Conservation (phyloP, 2,888 invertebrate genomes). For the Thelaira solivaga region DNA sequence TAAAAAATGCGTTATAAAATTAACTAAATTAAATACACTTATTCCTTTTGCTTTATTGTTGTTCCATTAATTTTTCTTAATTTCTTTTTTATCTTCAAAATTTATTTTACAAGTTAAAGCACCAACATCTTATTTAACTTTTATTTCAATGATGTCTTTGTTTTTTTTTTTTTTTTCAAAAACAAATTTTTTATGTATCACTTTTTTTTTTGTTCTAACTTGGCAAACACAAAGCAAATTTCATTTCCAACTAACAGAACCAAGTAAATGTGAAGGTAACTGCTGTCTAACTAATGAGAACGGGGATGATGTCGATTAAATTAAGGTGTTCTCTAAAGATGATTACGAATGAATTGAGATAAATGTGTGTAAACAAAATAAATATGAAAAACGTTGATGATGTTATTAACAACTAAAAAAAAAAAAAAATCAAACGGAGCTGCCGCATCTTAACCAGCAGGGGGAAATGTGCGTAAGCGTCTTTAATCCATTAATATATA, state of each 20-base stretch:
- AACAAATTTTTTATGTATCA: background rate
- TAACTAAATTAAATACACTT: no score
- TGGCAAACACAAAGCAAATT: slow-evolving; percentile 17
- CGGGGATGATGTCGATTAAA: slow-evolving; percentile 33
- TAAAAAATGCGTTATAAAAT: no score
- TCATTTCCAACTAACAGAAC: slow-evolving; percentile 30
- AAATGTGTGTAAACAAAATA: slow-evolving; percentile 1
- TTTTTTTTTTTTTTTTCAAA: slow-evolving; percentile 10
- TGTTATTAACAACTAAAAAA: background rate
- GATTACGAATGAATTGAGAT: slow-evolving; percentile 12
- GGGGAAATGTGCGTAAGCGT: no score
- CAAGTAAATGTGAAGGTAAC: slow-evolving; percentile 10
- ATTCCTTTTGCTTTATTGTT: background rate
- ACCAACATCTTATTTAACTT: background rate
- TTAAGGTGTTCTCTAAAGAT: slow-evolving; percentile 21
- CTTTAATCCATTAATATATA: no score
- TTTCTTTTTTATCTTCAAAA: background rate
- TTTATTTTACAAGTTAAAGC: background rate
- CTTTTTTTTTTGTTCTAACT: background rate
- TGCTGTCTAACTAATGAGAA: slow-evolving; percentile 10
- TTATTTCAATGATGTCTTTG: slow-evolving; percentile 27
- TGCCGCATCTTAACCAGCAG: background rate
- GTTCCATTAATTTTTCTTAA: background rate
- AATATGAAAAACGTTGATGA: background rate
- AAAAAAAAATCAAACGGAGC: no score